phyloP scores from a whole-genome alignment of 2,888 invertebrate species.

The Tricholauxania praeusta region DNA sequence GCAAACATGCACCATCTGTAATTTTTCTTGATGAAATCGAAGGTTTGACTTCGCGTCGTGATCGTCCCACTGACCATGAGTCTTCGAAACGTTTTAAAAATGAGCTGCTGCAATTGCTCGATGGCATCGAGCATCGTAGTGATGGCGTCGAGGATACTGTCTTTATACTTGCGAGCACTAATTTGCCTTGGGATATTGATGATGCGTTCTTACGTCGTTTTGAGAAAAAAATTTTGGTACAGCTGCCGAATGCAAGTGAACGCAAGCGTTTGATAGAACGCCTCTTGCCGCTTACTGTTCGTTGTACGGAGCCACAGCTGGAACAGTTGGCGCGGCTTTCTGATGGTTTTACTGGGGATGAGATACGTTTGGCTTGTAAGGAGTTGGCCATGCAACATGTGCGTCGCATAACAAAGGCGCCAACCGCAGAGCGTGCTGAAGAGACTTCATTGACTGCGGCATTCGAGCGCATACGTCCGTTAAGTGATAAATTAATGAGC shows the following conservation, averaged over 20 bases:
- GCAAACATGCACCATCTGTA: slow-evolving; percentile 86
- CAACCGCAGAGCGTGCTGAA: slow-evolving; percentile 21
- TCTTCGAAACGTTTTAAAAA: slow-evolving; percentile 89
- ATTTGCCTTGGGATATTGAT: slow-evolving; percentile 94
- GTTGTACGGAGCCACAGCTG: slow-evolving; percentile 51
- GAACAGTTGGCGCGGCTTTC: slow-evolving; percentile 72
- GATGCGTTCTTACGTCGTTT: slow-evolving; percentile 87
- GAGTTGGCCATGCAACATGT: slow-evolving; percentile 88
- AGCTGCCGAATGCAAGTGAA: slow-evolving; percentile 78
- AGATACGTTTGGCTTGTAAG: slow-evolving; percentile 87
- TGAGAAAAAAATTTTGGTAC: slow-evolving; percentile 87
- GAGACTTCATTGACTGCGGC: slow-evolving; percentile 53
- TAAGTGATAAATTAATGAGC: slow-evolving; percentile 71
- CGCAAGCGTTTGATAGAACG: slow-evolving; percentile 78
- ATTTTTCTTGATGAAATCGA: slow-evolving; percentile 96
- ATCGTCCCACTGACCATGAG: slow-evolving; percentile 81
- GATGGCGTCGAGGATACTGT: slow-evolving; percentile 54
- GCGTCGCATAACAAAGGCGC: slow-evolving; percentile 69
- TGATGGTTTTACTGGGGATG: slow-evolving; percentile 88
- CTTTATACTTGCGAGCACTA: slow-evolving; percentile 86
- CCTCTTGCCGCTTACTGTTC: slow-evolving; percentile 69
- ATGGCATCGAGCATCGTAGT: slow-evolving; percentile 76
- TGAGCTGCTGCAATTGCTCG: slow-evolving; percentile 88
- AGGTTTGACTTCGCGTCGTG: slow-evolving; percentile 78
- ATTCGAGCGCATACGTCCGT: slow-evolving; percentile 65